phyloP scores from a whole-genome alignment of 23 tunicate genomes.

The Halocynthia roretzi region DNA sequence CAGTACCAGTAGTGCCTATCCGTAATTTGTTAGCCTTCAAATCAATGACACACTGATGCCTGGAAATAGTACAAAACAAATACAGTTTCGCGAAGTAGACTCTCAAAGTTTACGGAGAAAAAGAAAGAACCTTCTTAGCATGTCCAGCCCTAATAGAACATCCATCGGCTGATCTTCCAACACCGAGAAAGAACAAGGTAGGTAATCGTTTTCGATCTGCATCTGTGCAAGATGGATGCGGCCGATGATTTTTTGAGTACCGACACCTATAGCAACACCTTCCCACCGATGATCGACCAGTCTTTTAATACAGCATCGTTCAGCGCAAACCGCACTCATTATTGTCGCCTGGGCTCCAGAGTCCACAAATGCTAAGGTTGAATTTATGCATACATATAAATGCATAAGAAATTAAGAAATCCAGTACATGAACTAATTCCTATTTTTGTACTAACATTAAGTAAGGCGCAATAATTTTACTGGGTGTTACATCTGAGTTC shows the following conservation, averaged over 20 bases:
- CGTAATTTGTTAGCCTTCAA: slow-evolving; percentile 39
- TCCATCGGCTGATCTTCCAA: slow-evolving; percentile 81
- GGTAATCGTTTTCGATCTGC: slow-evolving; percentile 83
- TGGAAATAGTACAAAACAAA: slow-evolving; percentile 1
- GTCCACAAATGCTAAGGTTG: slow-evolving; percentile 82
- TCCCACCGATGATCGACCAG: slow-evolving; percentile 79
- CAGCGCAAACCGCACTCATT: slow-evolving; percentile 87
- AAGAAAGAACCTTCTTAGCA: slow-evolving; percentile 53
- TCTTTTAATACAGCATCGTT: slow-evolving; percentile 85
- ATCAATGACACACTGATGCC: slow-evolving; percentile 93
- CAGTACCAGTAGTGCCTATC: slow-evolving; percentile 56
- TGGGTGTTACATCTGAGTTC: no score
- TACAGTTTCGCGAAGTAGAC: not conserved
- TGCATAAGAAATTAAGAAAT: no score
- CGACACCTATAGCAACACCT: slow-evolving; percentile 74
- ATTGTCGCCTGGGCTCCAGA: slow-evolving; percentile 99
- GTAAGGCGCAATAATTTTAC: no score
- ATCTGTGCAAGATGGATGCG: slow-evolving; percentile 91
- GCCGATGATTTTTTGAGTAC: slow-evolving; percentile 89
- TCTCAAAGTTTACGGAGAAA: not conserved
- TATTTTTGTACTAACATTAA: no score
- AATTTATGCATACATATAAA: not conserved
- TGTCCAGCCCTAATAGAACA: slow-evolving; percentile 67
- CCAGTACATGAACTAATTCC: no score
- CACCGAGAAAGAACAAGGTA: slow-evolving; percentile 80